Evolutionary conservation across 2,888 invertebrate genomes (phyloP).

Genomic region (Hydriomena furcata): DNA sequence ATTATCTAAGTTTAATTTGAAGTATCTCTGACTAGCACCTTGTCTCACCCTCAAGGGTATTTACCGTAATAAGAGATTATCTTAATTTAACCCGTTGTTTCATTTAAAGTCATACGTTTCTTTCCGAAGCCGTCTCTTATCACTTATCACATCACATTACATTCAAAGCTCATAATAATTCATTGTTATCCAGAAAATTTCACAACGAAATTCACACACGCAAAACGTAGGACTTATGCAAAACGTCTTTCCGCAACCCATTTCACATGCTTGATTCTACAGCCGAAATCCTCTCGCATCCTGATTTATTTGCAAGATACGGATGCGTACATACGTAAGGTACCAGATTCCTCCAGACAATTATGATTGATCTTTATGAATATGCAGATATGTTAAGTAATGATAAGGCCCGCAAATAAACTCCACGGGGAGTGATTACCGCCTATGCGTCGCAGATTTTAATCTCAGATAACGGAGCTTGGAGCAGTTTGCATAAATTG

Average conservation of each 20-base stretch:
- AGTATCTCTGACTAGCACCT: too few species aligned
- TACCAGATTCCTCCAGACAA: constrained; percentile 45
- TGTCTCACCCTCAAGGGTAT: too few species aligned
- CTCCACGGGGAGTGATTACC: constrained; percentile 78
- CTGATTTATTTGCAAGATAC: constrained; percentile 24
- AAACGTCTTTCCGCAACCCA: constrained; percentile 13
- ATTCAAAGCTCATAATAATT: constrained; percentile 20
- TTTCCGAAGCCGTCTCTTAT: background rate
- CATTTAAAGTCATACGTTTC: background rate
- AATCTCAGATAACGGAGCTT: constrained; percentile 79
- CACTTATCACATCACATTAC: background rate
- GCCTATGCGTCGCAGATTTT: constrained; percentile 76
- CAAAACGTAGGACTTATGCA: constrained; percentile 15
- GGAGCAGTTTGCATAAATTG: constrained; percentile 82
- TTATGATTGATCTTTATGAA: constrained; percentile 81
- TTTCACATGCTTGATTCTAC: constrained; percentile 32
- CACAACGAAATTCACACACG: constrained; percentile 10
- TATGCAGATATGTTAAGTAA: constrained; percentile 78
- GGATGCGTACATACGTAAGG: constrained; percentile 12
- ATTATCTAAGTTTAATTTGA: too few species aligned
- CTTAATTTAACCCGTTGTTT: too few species aligned
- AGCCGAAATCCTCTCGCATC: constrained; percentile 24
- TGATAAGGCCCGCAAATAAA: constrained; percentile 76
- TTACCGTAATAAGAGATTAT: too few species aligned
- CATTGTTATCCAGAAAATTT: constrained; percentile 18